A percentile compares a stretch with the other conserved stretches of the same genome.
phyloP scores from a whole-genome alignment of 2,113 vertebrate genomes.

The Psittacula cyanocephala region DNA sequence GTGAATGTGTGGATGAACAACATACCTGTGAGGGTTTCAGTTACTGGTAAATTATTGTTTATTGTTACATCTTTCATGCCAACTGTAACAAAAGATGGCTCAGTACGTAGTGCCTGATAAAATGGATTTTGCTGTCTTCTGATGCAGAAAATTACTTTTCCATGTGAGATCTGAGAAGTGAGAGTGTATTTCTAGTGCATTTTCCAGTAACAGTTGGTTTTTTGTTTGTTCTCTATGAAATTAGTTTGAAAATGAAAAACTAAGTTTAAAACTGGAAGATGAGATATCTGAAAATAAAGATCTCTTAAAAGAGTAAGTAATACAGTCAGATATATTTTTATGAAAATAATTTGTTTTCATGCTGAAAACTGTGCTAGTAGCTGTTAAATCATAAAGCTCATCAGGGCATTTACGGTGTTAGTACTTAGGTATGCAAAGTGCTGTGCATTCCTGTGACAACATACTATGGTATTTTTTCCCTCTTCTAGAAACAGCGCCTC shows the following conservation, averaged over 20 bases:
- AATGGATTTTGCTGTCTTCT: neutral
- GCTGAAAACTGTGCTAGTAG: neutral
- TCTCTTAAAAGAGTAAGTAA: slow-evolving; percentile 87
- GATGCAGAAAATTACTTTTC: neutral
- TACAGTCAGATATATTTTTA: neutral
- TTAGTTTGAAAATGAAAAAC: slow-evolving; percentile 93
- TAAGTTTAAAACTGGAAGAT: slow-evolving; percentile 90
- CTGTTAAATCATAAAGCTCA: neutral
- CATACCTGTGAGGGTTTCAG: neutral
- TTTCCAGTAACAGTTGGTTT: slow-evolving; percentile 33
- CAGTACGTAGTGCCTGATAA: neutral
- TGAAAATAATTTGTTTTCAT: neutral
- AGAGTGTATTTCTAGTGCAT: neutral
- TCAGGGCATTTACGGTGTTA: neutral
- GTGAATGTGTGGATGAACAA: neutral
- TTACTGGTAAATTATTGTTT: neutral
- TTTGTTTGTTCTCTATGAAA: slow-evolving; percentile 28
- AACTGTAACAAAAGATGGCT: neutral
- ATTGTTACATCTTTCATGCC: neutral
- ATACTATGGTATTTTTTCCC: neutral
- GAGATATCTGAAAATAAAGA: slow-evolving; percentile 90
- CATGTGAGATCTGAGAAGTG: neutral
- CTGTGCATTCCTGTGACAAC: neutral
- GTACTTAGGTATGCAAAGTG: neutral
- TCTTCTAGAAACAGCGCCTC: slow-evolving; percentile 81